Base-by-base conservation (phyloP, 53 echinoderm and acorn worm species). In the Actinopyga echinites region DNA sequence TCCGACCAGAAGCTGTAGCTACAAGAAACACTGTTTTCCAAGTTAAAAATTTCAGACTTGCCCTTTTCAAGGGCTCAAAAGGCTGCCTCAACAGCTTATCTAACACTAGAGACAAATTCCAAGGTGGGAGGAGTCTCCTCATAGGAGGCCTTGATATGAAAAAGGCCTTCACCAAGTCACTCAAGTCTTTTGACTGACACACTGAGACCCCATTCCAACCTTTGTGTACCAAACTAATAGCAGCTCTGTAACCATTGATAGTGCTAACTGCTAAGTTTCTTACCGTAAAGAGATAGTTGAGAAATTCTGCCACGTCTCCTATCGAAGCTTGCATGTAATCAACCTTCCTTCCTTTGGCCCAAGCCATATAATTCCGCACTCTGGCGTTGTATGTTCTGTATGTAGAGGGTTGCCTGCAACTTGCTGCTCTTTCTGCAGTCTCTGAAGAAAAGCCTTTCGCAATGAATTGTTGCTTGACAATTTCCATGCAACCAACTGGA, bases 401-500 rank as follows among this genome's bases (percentile, higher is more conserved):
- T 6, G 75, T 75, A 43, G 37, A 37, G 9, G 43, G 35, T 38
- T 44, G 49, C 20, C 75, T 20, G 20, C 15, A 37, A 25, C 25
- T 23, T 22, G 75, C 52, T 42, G 43, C 43, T 37, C 35, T 8
- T 23, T 21, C 43, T 42, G 75, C 75, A 75, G 75, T 44, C n/a
- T 42, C 20, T 26, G 24, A 3, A 21, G 75, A 75, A 75, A 75
- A 75, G 20, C 52, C 75, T 28, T 28, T 74, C 45, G 1, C 42
- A 42, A 45, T 38, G 25, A 23, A 23, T 8, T 43, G 4, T 15
- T 75, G 19, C 42, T 44, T 75, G 75, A 75, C 75, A 75, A 43
- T 75, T 75, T 75, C 75, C 75, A 75, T 21, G 75, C 75, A 25
- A 75, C 75, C 21, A 75, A 13, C 15, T 43, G 35, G 35, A 75